These are phyloP conservation scores for Zalophus californianus DNA, from an alignment of 2,797 vertebrate species.

Conservation along the genomic window DNA sequence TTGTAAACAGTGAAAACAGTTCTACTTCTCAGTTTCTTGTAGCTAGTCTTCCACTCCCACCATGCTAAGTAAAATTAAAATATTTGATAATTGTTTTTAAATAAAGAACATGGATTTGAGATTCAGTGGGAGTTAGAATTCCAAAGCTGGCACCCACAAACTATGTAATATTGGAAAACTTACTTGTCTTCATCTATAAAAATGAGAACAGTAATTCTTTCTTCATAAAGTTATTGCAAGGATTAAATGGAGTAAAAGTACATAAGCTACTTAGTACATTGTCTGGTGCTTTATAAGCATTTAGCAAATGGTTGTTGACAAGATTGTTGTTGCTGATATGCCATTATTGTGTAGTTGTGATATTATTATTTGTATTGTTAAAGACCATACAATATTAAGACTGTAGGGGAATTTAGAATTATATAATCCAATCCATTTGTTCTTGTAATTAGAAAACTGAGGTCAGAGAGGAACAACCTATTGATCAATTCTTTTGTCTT, in stretches of 20 bases:
- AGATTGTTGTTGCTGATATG: not conserved
- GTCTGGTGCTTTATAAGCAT: not conserved
- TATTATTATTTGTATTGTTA: constrained; percentile 29
- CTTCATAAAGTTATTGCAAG: constrained; percentile 1
- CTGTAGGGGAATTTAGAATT: constrained; percentile 45
- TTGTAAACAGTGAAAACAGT: constrained; percentile 25
- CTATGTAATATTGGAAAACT: not conserved
- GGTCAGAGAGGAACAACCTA: not conserved
- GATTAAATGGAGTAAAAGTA: constrained; percentile 5
- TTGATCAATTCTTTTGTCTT: constrained; percentile 36
- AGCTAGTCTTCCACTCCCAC: not conserved
- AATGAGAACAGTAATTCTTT: constrained; percentile 10
- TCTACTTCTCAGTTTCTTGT: not conserved
- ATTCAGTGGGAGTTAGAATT: not conserved
- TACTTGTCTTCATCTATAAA: constrained; percentile 46
- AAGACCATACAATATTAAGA: not conserved
- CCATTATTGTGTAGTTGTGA: constrained; percentile 19
- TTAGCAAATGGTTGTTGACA: not conserved
- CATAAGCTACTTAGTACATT: not conserved
- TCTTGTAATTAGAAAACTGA: constrained; percentile 49
- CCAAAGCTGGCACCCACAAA: not conserved
- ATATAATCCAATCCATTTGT: not conserved
- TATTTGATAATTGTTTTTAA: constrained; percentile 15
- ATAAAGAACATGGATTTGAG: constrained; percentile 20
- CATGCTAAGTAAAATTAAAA: constrained; percentile 35